These are phyloP conservation scores for Meloidogyne exigua DNA, from an alignment of 1,140 invertebrate species.

Conservation along the genomic window DNA sequence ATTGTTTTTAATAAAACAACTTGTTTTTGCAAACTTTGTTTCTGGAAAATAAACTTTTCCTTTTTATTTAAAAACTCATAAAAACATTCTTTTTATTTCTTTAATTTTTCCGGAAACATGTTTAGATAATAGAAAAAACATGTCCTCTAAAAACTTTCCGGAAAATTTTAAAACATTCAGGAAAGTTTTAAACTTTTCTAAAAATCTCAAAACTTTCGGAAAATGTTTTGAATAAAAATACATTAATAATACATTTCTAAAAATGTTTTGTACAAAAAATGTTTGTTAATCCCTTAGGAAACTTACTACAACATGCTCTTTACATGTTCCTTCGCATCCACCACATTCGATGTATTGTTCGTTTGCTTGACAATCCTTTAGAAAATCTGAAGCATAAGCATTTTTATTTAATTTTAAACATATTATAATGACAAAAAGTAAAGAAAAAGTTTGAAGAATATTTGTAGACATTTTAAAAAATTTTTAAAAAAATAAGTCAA, in stretches of 20 bases:
- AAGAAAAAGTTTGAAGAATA: neutral
- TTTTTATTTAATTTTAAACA: neutral
- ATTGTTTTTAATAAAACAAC: neutral
- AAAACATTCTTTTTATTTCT: no score
- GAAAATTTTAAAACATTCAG: neutral
- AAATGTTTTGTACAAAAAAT: neutral
- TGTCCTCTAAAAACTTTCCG: neutral
- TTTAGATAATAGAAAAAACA: no score
- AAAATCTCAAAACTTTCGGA: neutral
- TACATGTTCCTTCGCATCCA: conserved; percentile 17
- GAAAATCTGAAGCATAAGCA: conserved; percentile 2
- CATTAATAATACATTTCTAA: neutral
- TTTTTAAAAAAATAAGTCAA: neutral
- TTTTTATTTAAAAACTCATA: no score
- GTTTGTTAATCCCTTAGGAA: neutral
- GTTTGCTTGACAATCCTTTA: conserved; percentile 21
- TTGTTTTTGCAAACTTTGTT: neutral
- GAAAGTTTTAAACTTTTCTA: neutral
- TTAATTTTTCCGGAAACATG: no score
- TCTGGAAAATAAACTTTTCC: no score
- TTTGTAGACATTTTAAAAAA: neutral
- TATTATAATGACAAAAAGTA: neutral
- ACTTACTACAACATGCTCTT: conserved; percentile 5
- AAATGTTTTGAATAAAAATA: no score
- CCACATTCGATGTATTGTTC: conserved; percentile 20